These are phyloP conservation scores for Watsonalla binaria DNA, from an alignment of 2,888 invertebrate genomes.

Conservation along the genomic window DNA sequence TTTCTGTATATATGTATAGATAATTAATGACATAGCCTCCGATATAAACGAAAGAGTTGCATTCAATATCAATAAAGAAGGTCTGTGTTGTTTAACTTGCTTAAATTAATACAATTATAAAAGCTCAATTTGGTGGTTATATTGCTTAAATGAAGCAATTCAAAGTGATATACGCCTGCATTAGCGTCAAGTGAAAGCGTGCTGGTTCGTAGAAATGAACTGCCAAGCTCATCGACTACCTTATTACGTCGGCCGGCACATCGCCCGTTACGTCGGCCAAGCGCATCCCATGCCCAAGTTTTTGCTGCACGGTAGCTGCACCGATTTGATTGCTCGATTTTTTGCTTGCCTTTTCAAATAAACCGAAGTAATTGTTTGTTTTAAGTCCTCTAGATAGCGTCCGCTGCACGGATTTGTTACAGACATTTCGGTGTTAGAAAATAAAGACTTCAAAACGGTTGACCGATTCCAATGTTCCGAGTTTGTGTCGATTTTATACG, in stretches of 20 bases:
- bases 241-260: conserved; percentile 51
- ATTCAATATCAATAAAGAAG: background rate
- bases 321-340: conserved; percentile 72
- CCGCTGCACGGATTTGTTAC: conserved; percentile 68
- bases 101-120: background rate
- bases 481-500: conserved; percentile 18
- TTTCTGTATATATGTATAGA: too few species aligned
- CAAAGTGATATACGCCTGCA: conserved; percentile 20
- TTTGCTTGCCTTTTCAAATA: conserved; percentile 74
- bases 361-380: conserved; percentile 78
- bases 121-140: background rate
- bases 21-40: too few species aligned
- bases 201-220: conserved; percentile 30
- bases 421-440: conserved; percentile 62
- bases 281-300: conserved; percentile 53
- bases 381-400: conserved; percentile 71
- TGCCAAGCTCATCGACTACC: conserved; percentile 46
- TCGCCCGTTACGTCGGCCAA: conserved; percentile 48
- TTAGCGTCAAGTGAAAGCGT: conserved; percentile 24
- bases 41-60: too few species aligned
- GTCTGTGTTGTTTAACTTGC: conserved; percentile 17
- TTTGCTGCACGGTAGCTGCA: conserved; percentile 71
- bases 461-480: conserved; percentile 37
- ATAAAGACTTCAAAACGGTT: conserved; percentile 69
- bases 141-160: conserved; percentile 23